phyloP scores from a whole-genome alignment of 2,888 invertebrate genomes.

The Apamea crenata region DNA sequence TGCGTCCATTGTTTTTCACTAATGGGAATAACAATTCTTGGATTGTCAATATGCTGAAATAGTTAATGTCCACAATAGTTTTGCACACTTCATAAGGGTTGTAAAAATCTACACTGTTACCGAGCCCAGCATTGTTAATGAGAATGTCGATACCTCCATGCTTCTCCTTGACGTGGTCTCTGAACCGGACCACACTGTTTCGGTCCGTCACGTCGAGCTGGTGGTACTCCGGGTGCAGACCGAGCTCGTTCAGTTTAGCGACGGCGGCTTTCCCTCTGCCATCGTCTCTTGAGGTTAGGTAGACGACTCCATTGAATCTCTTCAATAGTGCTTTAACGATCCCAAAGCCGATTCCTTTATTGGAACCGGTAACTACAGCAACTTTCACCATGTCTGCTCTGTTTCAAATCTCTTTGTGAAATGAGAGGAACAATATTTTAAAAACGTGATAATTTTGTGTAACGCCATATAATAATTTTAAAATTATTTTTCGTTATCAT shows the following conservation, averaged over 20 bases:
- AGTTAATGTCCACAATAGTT: slow-evolving; percentile 92
- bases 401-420: background rate
- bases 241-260: slow-evolving; percentile 69
- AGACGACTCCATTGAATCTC: slow-evolving; percentile 90
- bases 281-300: slow-evolving; percentile 87
- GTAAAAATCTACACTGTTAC: slow-evolving; percentile 79
- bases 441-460: background rate
- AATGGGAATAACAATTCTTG: slow-evolving; percentile 93
- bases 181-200: slow-evolving; percentile 90
- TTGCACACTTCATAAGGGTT: slow-evolving; percentile 84
- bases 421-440: slow-evolving; percentile 2
- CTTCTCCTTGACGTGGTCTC: slow-evolving; percentile 88
- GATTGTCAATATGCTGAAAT: slow-evolving; percentile 91
- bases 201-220: slow-evolving; percentile 67
- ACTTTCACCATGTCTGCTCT: slow-evolving; percentile 58
- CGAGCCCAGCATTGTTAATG: slow-evolving; percentile 93
- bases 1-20: slow-evolving; percentile 91
- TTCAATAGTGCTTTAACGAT: slow-evolving; percentile 91
- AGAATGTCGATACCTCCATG: slow-evolving; percentile 93
- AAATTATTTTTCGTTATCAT: slow-evolving; percentile 10
- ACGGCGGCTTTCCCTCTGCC: slow-evolving; percentile 71
- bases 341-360: slow-evolving; percentile 92
- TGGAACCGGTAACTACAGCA: slow-evolving; percentile 91
- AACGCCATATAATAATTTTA: background rate
- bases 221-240: slow-evolving; percentile 67